Conservation (phyloP, 37 sponge, comb jelly and placozoan species). For the Crambe crambe region DNA sequence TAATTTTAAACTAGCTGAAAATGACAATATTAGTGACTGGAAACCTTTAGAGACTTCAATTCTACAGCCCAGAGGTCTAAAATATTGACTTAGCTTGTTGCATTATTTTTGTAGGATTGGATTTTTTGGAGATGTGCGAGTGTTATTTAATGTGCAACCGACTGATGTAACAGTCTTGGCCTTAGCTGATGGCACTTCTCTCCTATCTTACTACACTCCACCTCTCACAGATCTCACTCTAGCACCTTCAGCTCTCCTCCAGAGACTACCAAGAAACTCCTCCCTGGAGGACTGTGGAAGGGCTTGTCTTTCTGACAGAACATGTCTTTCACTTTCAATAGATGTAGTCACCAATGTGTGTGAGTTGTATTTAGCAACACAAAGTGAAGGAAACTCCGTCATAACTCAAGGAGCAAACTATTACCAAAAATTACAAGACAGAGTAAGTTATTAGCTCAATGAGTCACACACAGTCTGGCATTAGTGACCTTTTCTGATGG, state of each 20-base stretch:
- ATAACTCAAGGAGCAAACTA: conserved; percentile 14
- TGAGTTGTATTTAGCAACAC: conserved; percentile 35
- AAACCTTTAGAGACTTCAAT: too few relatives aligned
- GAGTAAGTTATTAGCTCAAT: conserved; percentile 15
- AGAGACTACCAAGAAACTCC: background rate
- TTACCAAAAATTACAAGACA: conserved; percentile 54
- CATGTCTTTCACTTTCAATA: conserved; percentile 53
- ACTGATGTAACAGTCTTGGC: conserved; percentile 43
- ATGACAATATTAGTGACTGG: too few relatives aligned
- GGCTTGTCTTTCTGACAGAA: conserved; percentile 40
- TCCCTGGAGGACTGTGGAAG: conserved; percentile 45
- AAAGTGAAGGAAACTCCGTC: background rate
- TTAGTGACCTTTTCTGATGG: background rate
- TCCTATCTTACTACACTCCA: conserved; percentile 40
- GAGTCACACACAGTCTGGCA: background rate
- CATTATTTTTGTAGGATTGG: conserved; percentile 40
- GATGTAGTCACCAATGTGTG: conserved; percentile 13
- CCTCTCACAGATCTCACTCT: conserved; percentile 35
- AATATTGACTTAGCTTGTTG: background rate
- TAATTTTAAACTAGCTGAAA: too few relatives aligned
- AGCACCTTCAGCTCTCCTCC: background rate
- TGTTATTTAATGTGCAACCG: conserved; percentile 47
- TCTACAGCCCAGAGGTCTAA: too few relatives aligned
- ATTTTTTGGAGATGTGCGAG: conserved; percentile 55
- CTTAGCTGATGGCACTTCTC: conserved; percentile 27